phyloP scores from a whole-genome alignment of 2,797 vertebrate genomes.

The Chloroceryle amazona region DNA sequence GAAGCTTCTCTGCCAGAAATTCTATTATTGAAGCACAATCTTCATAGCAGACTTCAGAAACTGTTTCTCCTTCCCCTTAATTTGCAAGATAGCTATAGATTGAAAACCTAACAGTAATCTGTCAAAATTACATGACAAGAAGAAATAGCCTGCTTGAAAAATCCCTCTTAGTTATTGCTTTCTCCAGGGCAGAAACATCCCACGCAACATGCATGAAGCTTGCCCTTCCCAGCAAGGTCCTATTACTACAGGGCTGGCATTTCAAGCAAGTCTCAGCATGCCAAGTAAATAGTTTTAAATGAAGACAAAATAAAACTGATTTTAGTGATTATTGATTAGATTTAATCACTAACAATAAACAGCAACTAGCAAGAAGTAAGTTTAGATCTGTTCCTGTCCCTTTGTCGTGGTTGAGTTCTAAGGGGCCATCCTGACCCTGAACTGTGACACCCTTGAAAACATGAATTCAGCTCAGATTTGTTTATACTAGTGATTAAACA shows the following conservation, averaged over 20 bases:
- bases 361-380: background rate
- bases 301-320: background rate
- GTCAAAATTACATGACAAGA: fast-evolving
- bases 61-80: background rate
- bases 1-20: background rate
- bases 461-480: background rate
- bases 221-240: background rate
- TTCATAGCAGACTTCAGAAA: background rate
- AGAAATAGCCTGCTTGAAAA: background rate
- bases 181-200: background rate
- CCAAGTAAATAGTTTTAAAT: background rate
- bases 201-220: fast-evolving
- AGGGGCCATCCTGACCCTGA: too few species aligned
- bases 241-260: background rate
- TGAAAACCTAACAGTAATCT: background rate
- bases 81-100: background rate
- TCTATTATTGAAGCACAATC: background rate
- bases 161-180: background rate
- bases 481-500: background rate
- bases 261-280: background rate
- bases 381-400: background rate
- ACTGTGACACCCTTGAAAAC: background rate
- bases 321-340: background rate
- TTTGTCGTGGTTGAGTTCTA: too few species aligned
- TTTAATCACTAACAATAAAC: background rate